phyloP scores from a whole-genome alignment of 2,797 vertebrate genomes.

The Acomys russatus region DNA sequence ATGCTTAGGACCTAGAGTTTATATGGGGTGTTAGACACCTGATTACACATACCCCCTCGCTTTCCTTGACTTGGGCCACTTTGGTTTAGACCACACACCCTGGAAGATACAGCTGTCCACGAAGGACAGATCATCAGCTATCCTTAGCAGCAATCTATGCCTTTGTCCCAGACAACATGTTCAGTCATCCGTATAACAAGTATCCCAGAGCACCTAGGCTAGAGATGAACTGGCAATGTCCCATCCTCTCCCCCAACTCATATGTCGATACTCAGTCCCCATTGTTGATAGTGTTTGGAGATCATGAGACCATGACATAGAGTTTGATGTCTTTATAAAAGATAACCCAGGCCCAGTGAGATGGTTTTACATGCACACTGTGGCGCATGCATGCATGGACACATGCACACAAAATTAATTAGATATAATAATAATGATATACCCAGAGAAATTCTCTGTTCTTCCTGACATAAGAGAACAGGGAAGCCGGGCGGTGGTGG shows the following conservation, averaged over 20 bases:
- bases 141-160: background rate
- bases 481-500: no score
- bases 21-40: background rate
- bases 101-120: background rate
- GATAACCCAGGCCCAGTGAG: background rate
- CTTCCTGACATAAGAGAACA: background rate
- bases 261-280: background rate
- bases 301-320: background rate
- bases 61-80: background rate
- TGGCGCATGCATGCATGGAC: background rate
- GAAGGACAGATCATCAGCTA: background rate
- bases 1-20: constrained; percentile 1
- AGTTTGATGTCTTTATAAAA: background rate
- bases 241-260: background rate
- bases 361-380: background rate
- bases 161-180: constrained; percentile 35
- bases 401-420: background rate
- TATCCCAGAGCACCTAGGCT: constrained; percentile 1
- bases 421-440: background rate
- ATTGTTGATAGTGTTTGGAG: background rate
- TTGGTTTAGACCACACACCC: constrained; percentile 5
- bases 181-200: background rate
- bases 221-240: background rate
- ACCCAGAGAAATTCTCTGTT: background rate
- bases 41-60: background rate